Evolutionary conservation across 2,888 invertebrate genomes (phyloP).

Genomic region (Drosophila picticornis): DNA sequence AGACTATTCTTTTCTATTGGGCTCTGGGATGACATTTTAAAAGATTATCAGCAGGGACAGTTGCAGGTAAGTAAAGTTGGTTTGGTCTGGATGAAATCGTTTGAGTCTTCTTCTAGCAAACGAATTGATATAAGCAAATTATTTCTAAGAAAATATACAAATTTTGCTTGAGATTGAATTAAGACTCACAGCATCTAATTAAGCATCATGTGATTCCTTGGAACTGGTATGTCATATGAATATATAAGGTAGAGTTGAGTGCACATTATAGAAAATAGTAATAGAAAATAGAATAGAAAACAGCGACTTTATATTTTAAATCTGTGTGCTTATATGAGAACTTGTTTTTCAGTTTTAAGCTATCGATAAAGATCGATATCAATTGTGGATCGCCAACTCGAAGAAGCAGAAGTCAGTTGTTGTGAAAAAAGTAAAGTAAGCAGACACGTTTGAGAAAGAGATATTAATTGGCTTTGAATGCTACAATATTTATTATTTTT

Average conservation of each 20-base stretch:
- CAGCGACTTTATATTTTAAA: neutral
- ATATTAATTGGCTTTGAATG: neutral
- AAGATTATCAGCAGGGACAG: neutral
- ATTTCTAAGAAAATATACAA: too few species aligned
- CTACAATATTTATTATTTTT: neutral
- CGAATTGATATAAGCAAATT: neutral
- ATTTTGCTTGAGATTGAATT: too few species aligned
- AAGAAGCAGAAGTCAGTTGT: too few species aligned
- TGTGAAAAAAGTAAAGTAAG: neutral
- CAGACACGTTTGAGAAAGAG: neutral
- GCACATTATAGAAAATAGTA: neutral
- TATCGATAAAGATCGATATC: too few species aligned
- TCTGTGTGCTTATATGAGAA: rapidly evolving
- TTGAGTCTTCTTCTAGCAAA: neutral
- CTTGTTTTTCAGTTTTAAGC: neutral
- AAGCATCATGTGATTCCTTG: too few species aligned
- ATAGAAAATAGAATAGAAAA: too few species aligned
- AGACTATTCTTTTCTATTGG: neutral
- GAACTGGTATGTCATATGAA: too few species aligned
- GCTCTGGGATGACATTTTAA: neutral
- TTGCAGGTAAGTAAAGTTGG: neutral
- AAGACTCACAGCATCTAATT: too few species aligned
- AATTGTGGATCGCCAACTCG: too few species aligned
- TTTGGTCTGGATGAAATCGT: neutral
- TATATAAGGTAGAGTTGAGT: rapidly evolving